phyloP scores from a whole-genome alignment of 2,888 invertebrate genomes.

The Urechis unicinctus region DNA sequence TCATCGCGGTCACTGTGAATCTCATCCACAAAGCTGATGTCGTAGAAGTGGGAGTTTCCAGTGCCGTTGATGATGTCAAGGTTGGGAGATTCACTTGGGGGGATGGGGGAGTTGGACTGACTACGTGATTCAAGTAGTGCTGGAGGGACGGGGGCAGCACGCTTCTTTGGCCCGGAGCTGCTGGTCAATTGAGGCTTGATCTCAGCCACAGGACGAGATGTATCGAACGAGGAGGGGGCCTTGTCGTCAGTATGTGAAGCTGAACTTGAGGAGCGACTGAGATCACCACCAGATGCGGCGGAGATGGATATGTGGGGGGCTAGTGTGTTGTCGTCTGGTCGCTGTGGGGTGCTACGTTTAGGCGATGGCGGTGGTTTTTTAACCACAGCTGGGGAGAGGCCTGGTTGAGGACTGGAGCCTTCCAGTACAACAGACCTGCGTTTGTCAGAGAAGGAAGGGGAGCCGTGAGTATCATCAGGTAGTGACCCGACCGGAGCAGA shows the following conservation, averaged over 20 bases:
- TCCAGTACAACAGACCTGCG: too few species aligned
- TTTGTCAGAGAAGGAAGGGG: background rate
- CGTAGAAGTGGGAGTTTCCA: background rate
- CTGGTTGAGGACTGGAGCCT: background rate
- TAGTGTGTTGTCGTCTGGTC: background rate
- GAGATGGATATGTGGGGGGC: background rate
- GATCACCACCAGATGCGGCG: background rate
- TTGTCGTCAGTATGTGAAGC: background rate
- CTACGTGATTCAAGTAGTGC: background rate
- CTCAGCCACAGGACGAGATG: background rate
- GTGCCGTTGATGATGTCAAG: background rate
- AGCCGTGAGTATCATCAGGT: background rate
- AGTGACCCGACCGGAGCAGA: background rate
- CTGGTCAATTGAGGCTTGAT: background rate
- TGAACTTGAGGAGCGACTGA: background rate
- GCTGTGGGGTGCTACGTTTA: background rate
- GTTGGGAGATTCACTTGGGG: background rate
- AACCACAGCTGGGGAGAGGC: background rate
- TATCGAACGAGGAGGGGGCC: background rate
- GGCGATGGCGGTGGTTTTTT: background rate
- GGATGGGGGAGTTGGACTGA: background rate
- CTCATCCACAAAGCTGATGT: background rate
- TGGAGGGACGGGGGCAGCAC: background rate
- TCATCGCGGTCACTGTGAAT: too few species aligned
- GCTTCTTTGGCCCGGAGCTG: too few species aligned